A percentile compares a stretch with the other conserved stretches of the same genome.
Conservation (phyloP, 2,888 invertebrate genomes). For the Xylocampa areola region DNA sequence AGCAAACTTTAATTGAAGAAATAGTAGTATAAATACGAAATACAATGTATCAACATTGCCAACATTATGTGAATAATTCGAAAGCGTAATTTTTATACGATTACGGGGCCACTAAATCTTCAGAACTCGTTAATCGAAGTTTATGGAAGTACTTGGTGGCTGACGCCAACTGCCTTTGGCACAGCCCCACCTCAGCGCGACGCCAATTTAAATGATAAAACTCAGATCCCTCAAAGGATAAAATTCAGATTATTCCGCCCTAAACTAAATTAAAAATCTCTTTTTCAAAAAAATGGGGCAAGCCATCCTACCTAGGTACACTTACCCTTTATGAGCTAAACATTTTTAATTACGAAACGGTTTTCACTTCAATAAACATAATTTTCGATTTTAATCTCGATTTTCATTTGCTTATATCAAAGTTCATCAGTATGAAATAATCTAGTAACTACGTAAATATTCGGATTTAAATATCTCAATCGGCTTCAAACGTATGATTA, state of each 20-base stretch:
- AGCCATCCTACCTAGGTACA: slow-evolving; percentile 36
- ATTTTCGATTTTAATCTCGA: slow-evolving; percentile 17
- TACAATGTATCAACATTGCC: not conserved
- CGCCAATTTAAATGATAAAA: slow-evolving; percentile 88
- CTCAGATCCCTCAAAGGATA: slow-evolving; percentile 83
- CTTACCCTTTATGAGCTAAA: slow-evolving; percentile 34
- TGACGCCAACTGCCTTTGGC: slow-evolving; percentile 87
- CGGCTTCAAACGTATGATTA: slow-evolving; percentile 15
- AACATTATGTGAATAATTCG: slow-evolving; percentile 60
- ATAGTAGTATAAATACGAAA: slow-evolving; percentile 2
- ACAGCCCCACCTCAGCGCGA: slow-evolving; percentile 74
- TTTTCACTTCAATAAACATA: slow-evolving; percentile 18
- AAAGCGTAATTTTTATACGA: slow-evolving; percentile 83
- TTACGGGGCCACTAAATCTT: slow-evolving; percentile 85
- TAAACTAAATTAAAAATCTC: slow-evolving; percentile 75
- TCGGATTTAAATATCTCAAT: slow-evolving; percentile 1
- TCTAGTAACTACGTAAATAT: not conserved
- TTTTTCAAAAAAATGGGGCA: slow-evolving; percentile 48
- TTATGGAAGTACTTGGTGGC: slow-evolving; percentile 81
- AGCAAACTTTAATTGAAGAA: no score
- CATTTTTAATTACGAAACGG: slow-evolving; percentile 47
- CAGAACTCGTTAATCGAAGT: slow-evolving; percentile 87
- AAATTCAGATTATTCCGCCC: slow-evolving; percentile 78
- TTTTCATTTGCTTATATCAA: slow-evolving; percentile 4
- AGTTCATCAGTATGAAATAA: slow-evolving; percentile 1